Evolutionary conservation across 2,888 invertebrate genomes (phyloP).

Genomic region (Trypoxylon attenuatum): DNA sequence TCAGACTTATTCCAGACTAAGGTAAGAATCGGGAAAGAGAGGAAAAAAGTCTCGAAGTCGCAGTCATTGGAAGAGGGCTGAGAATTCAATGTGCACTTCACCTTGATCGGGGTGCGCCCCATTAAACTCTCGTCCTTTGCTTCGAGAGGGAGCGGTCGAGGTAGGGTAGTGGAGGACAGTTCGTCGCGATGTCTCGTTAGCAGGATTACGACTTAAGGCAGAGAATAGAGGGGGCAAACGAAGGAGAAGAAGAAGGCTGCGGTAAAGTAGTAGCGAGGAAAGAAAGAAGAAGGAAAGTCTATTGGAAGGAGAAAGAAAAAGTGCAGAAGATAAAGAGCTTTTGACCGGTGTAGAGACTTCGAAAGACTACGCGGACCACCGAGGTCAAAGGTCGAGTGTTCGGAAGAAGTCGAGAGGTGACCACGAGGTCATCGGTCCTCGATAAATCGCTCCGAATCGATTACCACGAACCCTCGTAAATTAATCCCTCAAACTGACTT

Average conservation of each 20-base stretch:
- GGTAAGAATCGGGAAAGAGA: neutral
- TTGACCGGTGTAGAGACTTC: neutral
- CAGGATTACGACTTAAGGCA: constrained; percentile 44
- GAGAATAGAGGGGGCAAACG: constrained; percentile 4
- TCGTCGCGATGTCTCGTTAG: constrained; percentile 59
- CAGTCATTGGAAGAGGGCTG: neutral
- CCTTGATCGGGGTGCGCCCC: neutral
- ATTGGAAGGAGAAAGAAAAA: neutral
- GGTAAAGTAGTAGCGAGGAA: neutral
- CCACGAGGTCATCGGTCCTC: constrained; percentile 45
- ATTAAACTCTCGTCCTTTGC: neutral
- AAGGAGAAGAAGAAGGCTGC: constrained; percentile 12
- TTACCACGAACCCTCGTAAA: constrained; percentile 55
- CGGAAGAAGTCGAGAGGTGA: neutral
- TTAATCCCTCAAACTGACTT: constrained; percentile 56
- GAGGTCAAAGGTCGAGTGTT: constrained; percentile 20
- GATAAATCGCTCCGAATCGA: constrained; percentile 57
- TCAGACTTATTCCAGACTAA: too few relatives aligned
- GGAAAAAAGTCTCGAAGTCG: neutral
- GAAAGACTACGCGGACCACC: neutral
- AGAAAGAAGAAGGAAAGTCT: neutral
- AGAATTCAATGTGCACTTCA: neutral
- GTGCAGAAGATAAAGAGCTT: neutral
- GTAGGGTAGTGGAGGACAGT: neutral
- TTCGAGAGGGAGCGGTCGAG: neutral